phyloP scores from a whole-genome alignment of 2,797 vertebrate genomes.

The Sebastes hopkinsi region DNA sequence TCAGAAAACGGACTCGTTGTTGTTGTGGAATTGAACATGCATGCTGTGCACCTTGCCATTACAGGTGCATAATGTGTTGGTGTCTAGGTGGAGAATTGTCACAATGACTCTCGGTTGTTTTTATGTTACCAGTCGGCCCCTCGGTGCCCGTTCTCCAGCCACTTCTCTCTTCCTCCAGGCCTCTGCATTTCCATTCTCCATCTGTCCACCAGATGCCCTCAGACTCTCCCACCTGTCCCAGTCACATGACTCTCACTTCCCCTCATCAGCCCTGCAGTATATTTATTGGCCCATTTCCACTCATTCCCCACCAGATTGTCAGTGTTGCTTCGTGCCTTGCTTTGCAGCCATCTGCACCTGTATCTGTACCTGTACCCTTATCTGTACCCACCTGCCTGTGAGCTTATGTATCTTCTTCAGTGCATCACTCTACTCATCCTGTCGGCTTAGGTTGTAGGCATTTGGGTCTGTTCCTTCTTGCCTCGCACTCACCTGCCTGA shows the following conservation, averaged over 20 bases:
- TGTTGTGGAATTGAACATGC: neutral
- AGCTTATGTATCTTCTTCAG: neutral
- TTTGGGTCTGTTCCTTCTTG: neutral
- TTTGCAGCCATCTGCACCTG: neutral
- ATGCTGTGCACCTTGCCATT: neutral
- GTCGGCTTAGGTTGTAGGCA: neutral
- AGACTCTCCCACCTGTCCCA: neutral
- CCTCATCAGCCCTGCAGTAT: neutral
- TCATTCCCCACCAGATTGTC: neutral
- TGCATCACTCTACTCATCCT: neutral
- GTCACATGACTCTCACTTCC: neutral
- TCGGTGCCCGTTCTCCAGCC: neutral
- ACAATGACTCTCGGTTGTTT: neutral
- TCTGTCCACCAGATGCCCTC: neutral
- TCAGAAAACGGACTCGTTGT: neutral
- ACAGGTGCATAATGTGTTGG: neutral
- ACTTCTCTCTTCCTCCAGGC: neutral
- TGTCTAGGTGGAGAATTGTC: neutral
- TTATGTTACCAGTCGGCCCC: neutral
- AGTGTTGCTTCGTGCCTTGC: neutral
- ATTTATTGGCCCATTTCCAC: neutral
- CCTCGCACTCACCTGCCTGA: neutral
- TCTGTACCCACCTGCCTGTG: neutral
- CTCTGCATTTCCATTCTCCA: neutral
- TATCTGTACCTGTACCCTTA: neutral